Evolutionary conservation across 2,797 vertebrate species (phyloP).

Genomic region (Cirrhinus molitorella): DNA sequence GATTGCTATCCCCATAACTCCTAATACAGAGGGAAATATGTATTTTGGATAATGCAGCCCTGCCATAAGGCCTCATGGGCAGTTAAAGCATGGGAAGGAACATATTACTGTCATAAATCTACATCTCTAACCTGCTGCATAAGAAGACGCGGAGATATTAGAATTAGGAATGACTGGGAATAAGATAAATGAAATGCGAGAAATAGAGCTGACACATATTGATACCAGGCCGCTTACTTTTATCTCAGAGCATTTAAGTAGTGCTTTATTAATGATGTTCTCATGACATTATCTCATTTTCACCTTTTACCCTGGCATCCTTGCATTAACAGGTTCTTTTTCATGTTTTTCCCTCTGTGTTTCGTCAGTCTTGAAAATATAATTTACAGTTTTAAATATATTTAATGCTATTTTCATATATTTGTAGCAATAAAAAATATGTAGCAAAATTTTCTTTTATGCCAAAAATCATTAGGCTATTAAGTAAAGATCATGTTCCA

Average conservation of each 20-base stretch:
- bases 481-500: too few species aligned
- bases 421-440: too few species aligned
- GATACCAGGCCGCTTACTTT: conserved; percentile 58
- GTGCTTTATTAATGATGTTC: conserved; percentile 52
- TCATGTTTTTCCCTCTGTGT: background rate
- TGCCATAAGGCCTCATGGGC: conserved; percentile 76
- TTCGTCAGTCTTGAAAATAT: background rate
- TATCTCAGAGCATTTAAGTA: conserved; percentile 47
- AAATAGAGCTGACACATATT: conserved; percentile 66
- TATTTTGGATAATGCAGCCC: conserved; percentile 80
- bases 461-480: too few species aligned
- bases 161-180: conserved; percentile 69
- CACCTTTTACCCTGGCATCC: conserved; percentile 19
- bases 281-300: conserved; percentile 36
- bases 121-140: conserved; percentile 76
- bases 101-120: conserved; percentile 85
- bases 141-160: conserved; percentile 71
- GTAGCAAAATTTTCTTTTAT: too few species aligned
- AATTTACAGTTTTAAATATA: background rate
- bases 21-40: conserved; percentile 81
- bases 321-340: background rate
- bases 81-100: conserved; percentile 82
- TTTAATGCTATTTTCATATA: background rate
- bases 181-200: conserved; percentile 68
- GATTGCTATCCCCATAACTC: conserved; percentile 79